Evolutionary conservation across 2,113 vertebrate genomes (phyloP), one percentile per base, ranked within the genome.

Genomic region (Melanostigma gelatinosum): DNA sequence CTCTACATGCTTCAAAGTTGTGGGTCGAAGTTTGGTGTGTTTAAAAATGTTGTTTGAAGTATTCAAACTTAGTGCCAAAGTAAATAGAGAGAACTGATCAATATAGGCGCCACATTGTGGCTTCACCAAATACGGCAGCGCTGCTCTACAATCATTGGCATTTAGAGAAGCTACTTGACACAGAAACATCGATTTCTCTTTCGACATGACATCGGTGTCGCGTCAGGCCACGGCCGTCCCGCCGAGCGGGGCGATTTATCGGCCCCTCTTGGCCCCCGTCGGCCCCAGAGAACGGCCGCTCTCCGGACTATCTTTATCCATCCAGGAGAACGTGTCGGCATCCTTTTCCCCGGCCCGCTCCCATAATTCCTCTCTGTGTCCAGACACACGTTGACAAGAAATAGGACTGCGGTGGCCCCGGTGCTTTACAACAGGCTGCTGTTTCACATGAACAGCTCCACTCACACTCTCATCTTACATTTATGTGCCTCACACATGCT

Each of bases 341-440:
- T 80, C 74, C 42, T 20, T 82, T 63, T 42, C 61, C 40, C 16
- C 24, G 9, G 46, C 80, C 38, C 12, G 22, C 64, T 86, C 77
- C 86, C 80, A 72, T 83, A 88, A 91, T 75, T 90, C 77, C 69
- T 85, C 78, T 66, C 70, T 67, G 80, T 87, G 83, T 87, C 86
- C 83, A 80, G 91, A 87, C 87, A 84, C 85, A 79, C 55, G 15
- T 82, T 40, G 87, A 89, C 79, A 86, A 71, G 75, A 77, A 63
- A 66, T 60, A 75, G 64, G 77, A 76, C 84, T 84, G 72, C 87
- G 58, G 86, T 15, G 24, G 74, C 16, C 57, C 61, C 3, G 9
- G 18, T 70, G 80, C 87, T 84, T 71, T 79, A 83, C 68, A 84
- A 66, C 80, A 55, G 20, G 42, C 81, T 76, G 73, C 81, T 87